Percentiles rank a stretch among this genome's conserved stretches.
These are phyloP conservation scores for Hippocampus kuda DNA, from an alignment of 2,797 vertebrate species.

Conservation along the genomic window DNA sequence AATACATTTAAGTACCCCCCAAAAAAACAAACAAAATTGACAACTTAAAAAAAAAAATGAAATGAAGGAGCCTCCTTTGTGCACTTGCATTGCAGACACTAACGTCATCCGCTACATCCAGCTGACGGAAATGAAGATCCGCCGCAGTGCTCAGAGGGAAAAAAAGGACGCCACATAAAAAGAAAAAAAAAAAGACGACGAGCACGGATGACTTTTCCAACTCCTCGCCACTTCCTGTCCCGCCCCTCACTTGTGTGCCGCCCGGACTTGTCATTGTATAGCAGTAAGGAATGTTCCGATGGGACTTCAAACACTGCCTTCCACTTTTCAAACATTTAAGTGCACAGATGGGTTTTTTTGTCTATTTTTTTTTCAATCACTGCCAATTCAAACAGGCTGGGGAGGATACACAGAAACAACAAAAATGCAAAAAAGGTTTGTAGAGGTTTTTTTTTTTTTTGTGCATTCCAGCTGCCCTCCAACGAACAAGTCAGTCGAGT, in stretches of 20 bases:
- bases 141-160: conserved; percentile 86
- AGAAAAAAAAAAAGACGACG: not conserved
- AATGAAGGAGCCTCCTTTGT: conserved; percentile 31
- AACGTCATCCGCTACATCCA: conserved; percentile 98
- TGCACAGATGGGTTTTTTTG: not conserved
- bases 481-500: not conserved
- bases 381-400: not conserved
- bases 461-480: not conserved
- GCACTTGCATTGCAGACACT: conserved; percentile 76
- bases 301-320: conserved; percentile 57
- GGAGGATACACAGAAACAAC: not conserved
- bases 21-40: no score
- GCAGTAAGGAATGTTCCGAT: conserved; percentile 34
- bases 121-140: conserved; percentile 98
- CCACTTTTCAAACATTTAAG: not conserved
- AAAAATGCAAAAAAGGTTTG: not conserved
- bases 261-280: conserved; percentile 20
- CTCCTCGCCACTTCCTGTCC: conserved; percentile 11
- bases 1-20: no score
- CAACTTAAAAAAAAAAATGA: conserved; percentile 29
- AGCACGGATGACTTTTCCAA: conserved; percentile 19
- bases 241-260: conserved; percentile 31
- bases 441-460: not conserved
- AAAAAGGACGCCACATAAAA: conserved; percentile 85
- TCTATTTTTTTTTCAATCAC: not conserved